These are phyloP conservation scores for Choristoneura fumiferana DNA, from an alignment of 1,140 invertebrate genomes.

Conservation along the genomic window DNA sequence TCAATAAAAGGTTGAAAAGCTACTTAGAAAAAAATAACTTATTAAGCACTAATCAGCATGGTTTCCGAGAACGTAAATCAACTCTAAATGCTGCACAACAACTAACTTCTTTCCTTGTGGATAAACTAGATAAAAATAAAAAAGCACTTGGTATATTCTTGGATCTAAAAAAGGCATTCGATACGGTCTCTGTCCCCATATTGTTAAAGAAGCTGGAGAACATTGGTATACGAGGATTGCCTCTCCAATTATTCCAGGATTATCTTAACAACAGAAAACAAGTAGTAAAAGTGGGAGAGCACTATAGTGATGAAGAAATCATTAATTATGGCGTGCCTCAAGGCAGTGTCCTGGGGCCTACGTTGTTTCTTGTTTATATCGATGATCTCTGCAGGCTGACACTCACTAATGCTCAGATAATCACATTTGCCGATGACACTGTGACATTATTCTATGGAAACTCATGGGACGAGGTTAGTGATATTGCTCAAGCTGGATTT, in stretches of 20 bases:
- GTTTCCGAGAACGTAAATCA: constrained; percentile 8
- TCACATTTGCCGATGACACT: no score
- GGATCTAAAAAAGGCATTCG: no score
- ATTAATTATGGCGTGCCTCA: constrained; percentile 23
- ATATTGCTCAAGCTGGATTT: no score
- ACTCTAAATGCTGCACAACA: constrained; percentile 4
- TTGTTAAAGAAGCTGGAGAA: constrained; percentile 27
- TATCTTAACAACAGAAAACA: no score
- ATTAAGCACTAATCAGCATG: constrained; percentile 6
- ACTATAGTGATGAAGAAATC: background rate
- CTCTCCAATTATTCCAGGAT: background rate
- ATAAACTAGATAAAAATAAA: constrained; percentile 25
- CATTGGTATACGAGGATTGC: constrained; percentile 27
- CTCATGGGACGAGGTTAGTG: no score
- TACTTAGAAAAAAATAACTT: constrained; percentile 17
- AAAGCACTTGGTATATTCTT: constrained; percentile 29
- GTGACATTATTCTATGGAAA: no score
- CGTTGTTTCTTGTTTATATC: constrained; percentile 27
- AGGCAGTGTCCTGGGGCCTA: constrained; percentile 26
- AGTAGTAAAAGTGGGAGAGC: constrained; percentile 9
- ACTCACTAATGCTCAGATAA: no score
- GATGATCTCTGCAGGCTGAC: no score
- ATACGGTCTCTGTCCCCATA: no score
- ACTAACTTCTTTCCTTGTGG: background rate
- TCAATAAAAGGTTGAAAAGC: constrained; percentile 2